Percentiles rank a stretch among this genome's conserved stretches.
Evolutionary conservation across 2,113 vertebrate species (phyloP).

Genomic region (Eidolon helvum): DNA sequence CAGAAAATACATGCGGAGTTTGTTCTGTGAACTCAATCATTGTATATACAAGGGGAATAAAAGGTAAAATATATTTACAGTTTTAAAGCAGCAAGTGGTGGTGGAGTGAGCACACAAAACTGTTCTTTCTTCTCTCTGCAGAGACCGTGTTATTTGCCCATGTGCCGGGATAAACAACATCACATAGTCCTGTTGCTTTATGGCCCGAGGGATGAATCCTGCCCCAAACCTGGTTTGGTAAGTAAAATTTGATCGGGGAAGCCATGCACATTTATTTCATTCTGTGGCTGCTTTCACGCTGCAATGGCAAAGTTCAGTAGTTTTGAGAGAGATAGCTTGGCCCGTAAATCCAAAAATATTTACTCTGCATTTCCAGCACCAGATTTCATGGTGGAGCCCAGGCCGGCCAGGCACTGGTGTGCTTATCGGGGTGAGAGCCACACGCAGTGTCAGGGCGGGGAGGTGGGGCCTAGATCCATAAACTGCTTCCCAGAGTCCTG

Average conservation of each 20-base stretch:
- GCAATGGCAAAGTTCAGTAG: not conserved
- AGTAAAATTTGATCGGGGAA: not conserved
- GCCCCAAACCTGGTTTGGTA: not conserved
- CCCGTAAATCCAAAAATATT: not conserved
- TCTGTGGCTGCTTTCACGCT: not conserved
- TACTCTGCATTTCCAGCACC: accelerated
- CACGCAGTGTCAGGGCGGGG: no score
- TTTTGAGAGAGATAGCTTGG: not conserved
- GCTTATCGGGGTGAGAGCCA: not conserved
- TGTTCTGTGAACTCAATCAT: not conserved
- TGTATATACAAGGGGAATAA: not conserved
- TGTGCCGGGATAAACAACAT: not conserved
- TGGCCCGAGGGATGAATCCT: not conserved
- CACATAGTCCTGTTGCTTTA: not conserved
- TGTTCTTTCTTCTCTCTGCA: not conserved
- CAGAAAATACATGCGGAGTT: not conserved
- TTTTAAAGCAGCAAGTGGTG: not conserved
- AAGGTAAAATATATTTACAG: not conserved
- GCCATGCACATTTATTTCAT: not conserved
- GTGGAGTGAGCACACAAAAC: not conserved
- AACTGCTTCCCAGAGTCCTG: not conserved
- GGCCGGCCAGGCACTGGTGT: not conserved
- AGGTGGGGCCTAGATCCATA: no score
- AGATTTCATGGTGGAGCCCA: not conserved
- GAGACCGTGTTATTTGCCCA: not conserved